Percentiles rank a stretch among this genome's conserved stretches.
These are phyloP conservation scores for Patella vulgata DNA, from an alignment of 1,140 invertebrate species.

Conservation along the genomic window DNA sequence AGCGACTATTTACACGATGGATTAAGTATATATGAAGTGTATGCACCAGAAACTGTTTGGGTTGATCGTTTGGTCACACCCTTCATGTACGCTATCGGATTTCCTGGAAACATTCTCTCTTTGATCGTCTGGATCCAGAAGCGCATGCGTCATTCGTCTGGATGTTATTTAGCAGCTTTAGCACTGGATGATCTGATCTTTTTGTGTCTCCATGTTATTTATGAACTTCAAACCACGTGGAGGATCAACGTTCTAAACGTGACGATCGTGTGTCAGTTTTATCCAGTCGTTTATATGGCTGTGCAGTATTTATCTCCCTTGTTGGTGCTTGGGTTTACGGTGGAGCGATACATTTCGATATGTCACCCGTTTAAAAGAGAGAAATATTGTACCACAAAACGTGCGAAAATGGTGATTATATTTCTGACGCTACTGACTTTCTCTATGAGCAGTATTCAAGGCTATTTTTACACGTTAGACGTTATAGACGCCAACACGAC, in stretches of 20 bases:
- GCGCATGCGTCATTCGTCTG: conserved; percentile 62
- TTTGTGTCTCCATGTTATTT: conserved; percentile 54
- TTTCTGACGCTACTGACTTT: conserved; percentile 38
- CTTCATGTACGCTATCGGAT: conserved; percentile 58
- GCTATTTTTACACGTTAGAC: conserved; percentile 56
- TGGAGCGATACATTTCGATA: conserved; percentile 95
- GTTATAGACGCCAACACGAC: neutral
- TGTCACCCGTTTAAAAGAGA: conserved; percentile 85
- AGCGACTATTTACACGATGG: neutral
- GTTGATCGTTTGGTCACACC: conserved; percentile 43
- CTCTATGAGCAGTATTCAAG: conserved; percentile 46
- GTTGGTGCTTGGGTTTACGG: conserved; percentile 79
- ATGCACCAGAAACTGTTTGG: conserved; percentile 1
- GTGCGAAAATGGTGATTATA: conserved; percentile 71
- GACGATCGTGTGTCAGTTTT: conserved; percentile 56
- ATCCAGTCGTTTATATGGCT: conserved; percentile 52
- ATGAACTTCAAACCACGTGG: conserved; percentile 59
- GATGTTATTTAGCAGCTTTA: conserved; percentile 63
- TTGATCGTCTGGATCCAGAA: conserved; percentile 63
- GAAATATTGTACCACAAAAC: conserved; percentile 76
- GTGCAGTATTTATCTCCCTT: conserved; percentile 62
- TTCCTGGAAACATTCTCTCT: conserved; percentile 61
- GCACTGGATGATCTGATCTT: conserved; percentile 62
- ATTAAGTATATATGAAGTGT: neutral
- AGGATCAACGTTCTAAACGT: conserved; percentile 37